Percentiles rank a stretch among this genome's conserved stretches.
Conservation (phyloP, 2,888 invertebrate genomes). For the Apotomis turbidana region DNA sequence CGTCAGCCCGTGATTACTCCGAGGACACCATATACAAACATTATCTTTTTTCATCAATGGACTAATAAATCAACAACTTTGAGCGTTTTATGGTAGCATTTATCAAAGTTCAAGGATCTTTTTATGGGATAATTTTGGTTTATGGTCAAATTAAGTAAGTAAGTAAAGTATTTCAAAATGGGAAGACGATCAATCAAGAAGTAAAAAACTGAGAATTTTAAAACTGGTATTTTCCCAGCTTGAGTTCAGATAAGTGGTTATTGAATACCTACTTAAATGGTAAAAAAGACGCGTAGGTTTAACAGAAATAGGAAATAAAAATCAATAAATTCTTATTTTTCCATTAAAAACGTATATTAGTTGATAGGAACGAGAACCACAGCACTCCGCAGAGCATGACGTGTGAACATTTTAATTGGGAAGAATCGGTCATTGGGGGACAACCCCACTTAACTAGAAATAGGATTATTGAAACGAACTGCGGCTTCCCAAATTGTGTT, state of each 20-base stretch:
- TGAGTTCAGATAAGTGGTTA: conserved; percentile 13
- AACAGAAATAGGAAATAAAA: conserved; percentile 40
- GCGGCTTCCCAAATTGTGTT: conserved; percentile 34
- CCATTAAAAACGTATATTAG: conserved; percentile 37
- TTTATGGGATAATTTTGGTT: conserved; percentile 36
- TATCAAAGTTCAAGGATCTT: conserved; percentile 38
- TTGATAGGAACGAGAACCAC: conserved; percentile 45
- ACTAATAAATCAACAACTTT: conserved; percentile 44
- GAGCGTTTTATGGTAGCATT: conserved; percentile 40
- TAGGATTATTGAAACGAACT: conserved; percentile 57
- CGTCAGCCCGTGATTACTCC: conserved; percentile 49
- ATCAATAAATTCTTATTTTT: conserved; percentile 23
- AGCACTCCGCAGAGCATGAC: conserved; percentile 70
- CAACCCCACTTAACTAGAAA: conserved; percentile 61
- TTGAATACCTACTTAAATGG: conserved; percentile 2
- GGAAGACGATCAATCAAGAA: conserved; percentile 14
- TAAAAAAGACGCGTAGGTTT: neutral
- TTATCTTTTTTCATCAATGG: conserved; percentile 40
- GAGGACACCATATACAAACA: conserved; percentile 44
- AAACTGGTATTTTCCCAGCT: conserved; percentile 14
- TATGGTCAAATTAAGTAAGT: conserved; percentile 26
- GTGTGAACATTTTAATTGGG: conserved; percentile 82
- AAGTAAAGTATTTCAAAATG: conserved; percentile 26
- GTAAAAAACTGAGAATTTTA: conserved; percentile 21
- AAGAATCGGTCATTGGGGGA: conserved; percentile 60